Evolutionary conservation across 2,797 vertebrate genomes (phyloP), one percentile per base, ranked within the genome.

Genomic region (Sebastiscus albofasciatus): DNA sequence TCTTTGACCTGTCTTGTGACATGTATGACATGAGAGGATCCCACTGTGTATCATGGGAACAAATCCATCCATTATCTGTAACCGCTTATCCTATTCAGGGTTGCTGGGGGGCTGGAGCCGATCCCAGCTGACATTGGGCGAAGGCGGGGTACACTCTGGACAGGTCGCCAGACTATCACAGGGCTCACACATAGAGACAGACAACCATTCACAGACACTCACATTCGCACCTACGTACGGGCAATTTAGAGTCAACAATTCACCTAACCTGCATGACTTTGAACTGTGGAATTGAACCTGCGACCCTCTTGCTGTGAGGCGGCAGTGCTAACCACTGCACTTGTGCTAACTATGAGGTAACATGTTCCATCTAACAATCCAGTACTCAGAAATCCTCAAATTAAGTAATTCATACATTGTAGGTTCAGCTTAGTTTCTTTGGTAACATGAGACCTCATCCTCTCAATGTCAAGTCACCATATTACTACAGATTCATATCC

Each of bases 1-100:
- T 24, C 54, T 61, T 52, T 62, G 68, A 79, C 68, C 76, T 11
- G 8, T 72, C 66, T 69, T 69, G 36, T 75, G 77, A 71, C 52
- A 42, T 59, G 56, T 34, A 33, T 55, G 34, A 52, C 65, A 80
- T 60, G 13, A 58, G 18, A 77, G 10, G 18, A 67, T 60, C 58
- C 11, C 18, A 13, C 5, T 58, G 54, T 29, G 24, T 67, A 22
- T 62, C 74, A 67, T 24, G 1, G 71, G 31, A 59, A 22, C 52
- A 76, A 18, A 72, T 54, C 20, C 49, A 54, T 54, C 8, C 20
- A 54, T 54, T 54, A n/a, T 54, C 49, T 54, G 18, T 49, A 20
- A 54, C 20, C 8, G 49, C 49, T 22, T 54, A 54, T 54, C 49
- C 46, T 49, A 49, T 54, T 54, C 20, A 54, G 49, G 49, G 18